Evolutionary conservation across 2,888 invertebrate species (phyloP), one percentile per base, ranked within the genome.

Genomic region (Steinernema carpocapsae): DNA sequence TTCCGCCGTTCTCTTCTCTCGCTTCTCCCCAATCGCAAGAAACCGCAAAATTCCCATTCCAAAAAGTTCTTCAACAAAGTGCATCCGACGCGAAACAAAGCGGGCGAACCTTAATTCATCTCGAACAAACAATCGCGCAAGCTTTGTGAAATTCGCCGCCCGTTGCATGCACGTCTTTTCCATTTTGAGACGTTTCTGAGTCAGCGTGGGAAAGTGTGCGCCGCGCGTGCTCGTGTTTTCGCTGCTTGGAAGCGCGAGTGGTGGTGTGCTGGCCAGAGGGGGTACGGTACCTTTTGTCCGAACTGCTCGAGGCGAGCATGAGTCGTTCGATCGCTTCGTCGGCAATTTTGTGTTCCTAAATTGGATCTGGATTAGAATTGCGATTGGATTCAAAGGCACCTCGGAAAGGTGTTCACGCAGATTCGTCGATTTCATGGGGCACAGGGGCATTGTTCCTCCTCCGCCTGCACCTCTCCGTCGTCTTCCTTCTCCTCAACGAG

Each of bases 291-390:
- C 56, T 56, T 56, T 56, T 56, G 56, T 56, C 56, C 24, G 56
- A 24, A 10, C 43, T 12, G 14, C 29, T 75, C n/a, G n/a, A n/a
- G 1, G 74, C 46, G 24, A 71, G 71, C 76, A 76, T 76, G 26
- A 83, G 79, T 71, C 78, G 77, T 32, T 83, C 82, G 70, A 81
- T 82, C 29, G 83, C 84, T 22, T 77, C 78, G 56, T 84, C 83
- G 42, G 82, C 79, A 45, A 83, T 84, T 22, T 82, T 81, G 74
- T 84, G 83, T 32, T 81, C 80, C 72, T 78, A 74, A 45, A 81
- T 37, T 14, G 14, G 45, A 6, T 14, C 26, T 19, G n/a, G 6
- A 14, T 51, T 10, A 51, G 6, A 6, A 19, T 26, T 56, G 26
- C 56, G 2, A 26, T 56, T n/a, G n/a, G n/a, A 56, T 2, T 19